phyloP scores from a whole-genome alignment of 2,113 vertebrate species.

The Dicaeum eximium region DNA sequence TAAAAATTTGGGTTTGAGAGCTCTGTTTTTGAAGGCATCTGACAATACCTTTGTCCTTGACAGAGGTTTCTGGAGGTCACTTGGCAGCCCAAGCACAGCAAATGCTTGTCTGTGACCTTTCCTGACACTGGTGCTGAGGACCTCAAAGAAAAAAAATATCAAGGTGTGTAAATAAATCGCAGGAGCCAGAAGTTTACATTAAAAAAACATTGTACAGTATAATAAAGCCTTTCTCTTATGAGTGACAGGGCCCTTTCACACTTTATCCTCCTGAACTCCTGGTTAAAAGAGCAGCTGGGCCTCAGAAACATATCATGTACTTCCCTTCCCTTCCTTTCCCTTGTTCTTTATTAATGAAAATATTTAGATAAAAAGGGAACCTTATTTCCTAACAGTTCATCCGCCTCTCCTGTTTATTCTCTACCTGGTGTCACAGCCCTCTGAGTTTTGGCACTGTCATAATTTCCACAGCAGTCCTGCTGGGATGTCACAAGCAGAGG shows the following conservation, averaged over 20 bases:
- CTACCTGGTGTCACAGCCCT: slow-evolving; percentile 41
- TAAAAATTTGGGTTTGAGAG: not conserved
- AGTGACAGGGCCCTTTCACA: not conserved
- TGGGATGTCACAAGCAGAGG: slow-evolving; percentile 20
- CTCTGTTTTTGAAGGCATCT: not conserved
- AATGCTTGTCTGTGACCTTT: not conserved
- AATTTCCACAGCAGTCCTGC: slow-evolving; percentile 43
- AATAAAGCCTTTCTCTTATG: not conserved
- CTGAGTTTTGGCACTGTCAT: not conserved
- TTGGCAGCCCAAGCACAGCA: not conserved
- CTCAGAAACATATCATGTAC: not conserved
- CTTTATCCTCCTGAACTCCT: not conserved
- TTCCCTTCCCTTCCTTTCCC: not conserved
- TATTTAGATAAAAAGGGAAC: slow-evolving; percentile 56
- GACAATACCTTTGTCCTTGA: not conserved
- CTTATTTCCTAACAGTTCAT: slow-evolving; percentile 36
- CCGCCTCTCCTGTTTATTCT: slow-evolving; percentile 57
- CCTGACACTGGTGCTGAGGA: not conserved
- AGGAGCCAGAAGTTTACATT: not conserved
- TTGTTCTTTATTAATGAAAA: slow-evolving; percentile 34
- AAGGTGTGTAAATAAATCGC: not conserved
- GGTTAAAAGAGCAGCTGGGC: not conserved
- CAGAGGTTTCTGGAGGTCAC: not conserved
- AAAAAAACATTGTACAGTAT: not conserved
- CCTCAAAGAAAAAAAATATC: slow-evolving; percentile 20